phyloP scores from a whole-genome alignment of 2,113 vertebrate genomes.

The Todiramphus chloris region DNA sequence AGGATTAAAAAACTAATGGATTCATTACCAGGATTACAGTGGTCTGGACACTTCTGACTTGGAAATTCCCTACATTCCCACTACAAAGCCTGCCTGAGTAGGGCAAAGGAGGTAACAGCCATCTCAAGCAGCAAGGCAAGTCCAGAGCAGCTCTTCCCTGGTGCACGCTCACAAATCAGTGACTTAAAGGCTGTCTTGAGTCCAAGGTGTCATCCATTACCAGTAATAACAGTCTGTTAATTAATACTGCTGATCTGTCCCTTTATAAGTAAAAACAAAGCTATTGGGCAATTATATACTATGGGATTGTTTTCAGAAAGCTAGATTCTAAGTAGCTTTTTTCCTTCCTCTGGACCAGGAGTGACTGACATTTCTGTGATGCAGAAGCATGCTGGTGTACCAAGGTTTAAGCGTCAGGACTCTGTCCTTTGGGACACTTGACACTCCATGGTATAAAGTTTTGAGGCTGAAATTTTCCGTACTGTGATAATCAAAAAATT shows the following conservation, averaged over 20 bases:
- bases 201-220: background rate
- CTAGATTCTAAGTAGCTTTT: background rate
- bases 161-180: background rate
- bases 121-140: accelerated
- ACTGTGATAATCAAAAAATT: background rate
- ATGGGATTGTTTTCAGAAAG: background rate
- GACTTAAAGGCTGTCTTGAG: background rate
- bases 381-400: background rate
- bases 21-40: background rate
- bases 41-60: background rate
- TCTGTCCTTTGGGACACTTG: background rate
- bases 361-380: background rate
- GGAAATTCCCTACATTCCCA: background rate
- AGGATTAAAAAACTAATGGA: background rate
- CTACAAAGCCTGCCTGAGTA: background rate
- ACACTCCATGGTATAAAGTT: background rate
- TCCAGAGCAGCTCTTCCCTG: background rate
- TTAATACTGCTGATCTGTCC: background rate
- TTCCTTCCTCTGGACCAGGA: background rate
- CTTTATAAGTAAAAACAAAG: background rate
- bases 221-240: background rate
- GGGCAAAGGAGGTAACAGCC: background rate
- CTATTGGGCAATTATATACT: background rate
- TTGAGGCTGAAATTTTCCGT: background rate
- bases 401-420: accelerated